Evolutionary conservation across 2,888 invertebrate species (phyloP), one percentile per base, ranked within the genome.

Genomic region (Diaprepes abbreviatus): DNA sequence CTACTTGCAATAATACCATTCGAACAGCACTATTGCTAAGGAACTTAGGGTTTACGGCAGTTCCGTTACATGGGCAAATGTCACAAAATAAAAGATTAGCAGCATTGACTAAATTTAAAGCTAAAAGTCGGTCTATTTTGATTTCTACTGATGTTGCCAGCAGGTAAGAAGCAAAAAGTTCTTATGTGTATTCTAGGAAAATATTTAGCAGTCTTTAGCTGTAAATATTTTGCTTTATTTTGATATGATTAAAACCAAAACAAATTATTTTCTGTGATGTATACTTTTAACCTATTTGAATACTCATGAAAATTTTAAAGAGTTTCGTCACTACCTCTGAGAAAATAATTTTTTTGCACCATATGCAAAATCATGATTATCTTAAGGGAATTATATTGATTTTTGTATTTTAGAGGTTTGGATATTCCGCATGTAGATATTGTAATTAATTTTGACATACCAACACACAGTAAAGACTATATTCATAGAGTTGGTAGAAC

Each of bases 1-100:
- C 93, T 43, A 99, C 98, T 0, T 98, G 98, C 83, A 95, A 93
- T 68, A 93, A 94, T 80, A 96, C 98, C 0, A 90, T 97, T 71
- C 89, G 96, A 67, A 91, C 93, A 0, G 96, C 98, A 0, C 85
- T 98, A 35, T 88, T 98, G 84, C 86, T 99, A 69, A 88, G 98
- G 52, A 93, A 94, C 81, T 88, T 99, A 9, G 98, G 98, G 5
- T 88, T 98, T 70, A 91, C 93, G 1, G 98, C 98, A 0, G 95
- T 99, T 52, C 98, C 99, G 0, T 87, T 99, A n/a, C 97, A 99
- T 84, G 99, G 99, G 0, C 97, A 99, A 86, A 97, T 99, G 97
- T 93, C 95, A 10, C 99, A 99, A 85, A 95, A 97, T 81, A 98
- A 98, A 81, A 89, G 99, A 31, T 87, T 99, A 48, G 98, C 96